Evolutionary conservation across 64 coral and sea anemone species (phyloP).

Genomic region (Astreopora myriophthalma): DNA sequence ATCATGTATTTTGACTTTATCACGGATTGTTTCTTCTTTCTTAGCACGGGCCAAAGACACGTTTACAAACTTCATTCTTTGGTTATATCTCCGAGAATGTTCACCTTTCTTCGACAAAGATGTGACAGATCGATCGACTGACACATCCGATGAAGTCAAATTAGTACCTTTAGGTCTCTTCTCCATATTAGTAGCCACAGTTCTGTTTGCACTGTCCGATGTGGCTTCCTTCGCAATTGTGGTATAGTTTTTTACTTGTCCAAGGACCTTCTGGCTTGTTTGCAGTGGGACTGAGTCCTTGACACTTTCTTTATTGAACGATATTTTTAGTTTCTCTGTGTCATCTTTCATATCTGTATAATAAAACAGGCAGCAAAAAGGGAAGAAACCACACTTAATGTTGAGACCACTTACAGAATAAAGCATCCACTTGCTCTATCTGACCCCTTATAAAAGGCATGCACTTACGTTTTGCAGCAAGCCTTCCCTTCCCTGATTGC

Average conservation of each 20-base stretch:
- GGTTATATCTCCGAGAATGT: neutral
- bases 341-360: neutral
- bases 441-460: too few species aligned
- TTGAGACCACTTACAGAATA: too few species aligned
- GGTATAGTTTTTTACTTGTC: neutral
- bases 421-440: too few species aligned
- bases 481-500: neutral
- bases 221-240: neutral
- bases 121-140: neutral
- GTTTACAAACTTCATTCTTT: neutral
- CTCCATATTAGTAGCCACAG: neutral
- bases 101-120: too few species aligned
- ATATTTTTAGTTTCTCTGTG: neutral
- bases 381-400: neutral
- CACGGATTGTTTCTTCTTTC: neutral
- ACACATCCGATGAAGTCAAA: neutral
- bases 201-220: neutral
- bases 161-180: neutral
- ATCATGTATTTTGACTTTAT: neutral
- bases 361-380: neutral
- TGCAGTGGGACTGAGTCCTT: neutral
- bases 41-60: neutral
- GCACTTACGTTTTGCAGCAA: slow-evolving; percentile 4
- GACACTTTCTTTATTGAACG: neutral
- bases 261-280: too few species aligned